Evolutionary conservation across 2,888 invertebrate species (phyloP), one percentile per base, ranked within the genome.

Genomic region (Conops quadrifasciatus): DNA sequence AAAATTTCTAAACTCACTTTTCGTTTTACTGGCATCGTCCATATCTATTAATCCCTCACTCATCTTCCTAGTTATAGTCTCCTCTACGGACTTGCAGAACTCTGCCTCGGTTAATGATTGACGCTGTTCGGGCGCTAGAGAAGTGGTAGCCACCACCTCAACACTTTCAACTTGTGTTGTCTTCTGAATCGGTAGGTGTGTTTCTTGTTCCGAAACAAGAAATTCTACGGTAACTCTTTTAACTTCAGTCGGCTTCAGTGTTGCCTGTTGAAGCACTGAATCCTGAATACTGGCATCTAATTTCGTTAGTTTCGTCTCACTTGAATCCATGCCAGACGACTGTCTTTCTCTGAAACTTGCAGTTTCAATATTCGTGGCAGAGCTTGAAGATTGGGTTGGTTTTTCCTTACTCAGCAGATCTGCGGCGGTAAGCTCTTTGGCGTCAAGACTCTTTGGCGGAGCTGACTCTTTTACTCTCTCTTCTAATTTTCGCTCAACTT

Each of bases 21-120:
- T 77, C 68, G 78, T 77, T 74, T 79, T 81, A 76, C 82, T 78
- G 75, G 82, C 83, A 76, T 85, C 84, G 28, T 76, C 77, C 70
- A 85, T 79, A 75, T 81, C 82, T 72, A 85, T 81, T 71, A 81
- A 77, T 36, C 83, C 84, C 76, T 82, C 83, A 78, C 84, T 85
- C 80, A 85, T 81, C 78, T 85, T 85, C 70, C 84, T 84, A 4
- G 82, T 83, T 65, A 84, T 84, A 19, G 81, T 82, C 13, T 85
- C 85, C 71, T 83, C 81, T 26, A 86, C 82, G 13, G 83, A 83
- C 75, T 85, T 84, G 73, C 83, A 84, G 75, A 85, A 85, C 71
- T 85, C 83, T 9, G 83, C 86, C 75, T 85, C 83, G 56, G 84
- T 84, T n/a, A 85, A 77, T 2, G 84, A 82, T 72, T 85, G 83